phyloP scores from a whole-genome alignment of 2,113 vertebrate genomes.

The Pygoscelis adeliae region DNA sequence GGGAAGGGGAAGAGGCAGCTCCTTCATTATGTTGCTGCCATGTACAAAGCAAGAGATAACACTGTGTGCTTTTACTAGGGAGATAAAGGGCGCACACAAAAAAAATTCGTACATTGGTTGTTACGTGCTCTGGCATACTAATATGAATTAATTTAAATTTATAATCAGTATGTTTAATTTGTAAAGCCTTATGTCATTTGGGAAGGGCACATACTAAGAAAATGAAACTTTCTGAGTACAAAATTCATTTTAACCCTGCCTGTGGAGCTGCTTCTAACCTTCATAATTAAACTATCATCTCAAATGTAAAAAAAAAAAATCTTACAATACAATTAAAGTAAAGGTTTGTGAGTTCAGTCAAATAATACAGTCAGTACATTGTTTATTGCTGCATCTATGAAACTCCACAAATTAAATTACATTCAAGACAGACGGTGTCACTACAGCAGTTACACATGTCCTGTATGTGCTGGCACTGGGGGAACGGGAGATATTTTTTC shows the following conservation, averaged over 20 bases:
- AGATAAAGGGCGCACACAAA: background rate
- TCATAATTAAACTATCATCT: background rate
- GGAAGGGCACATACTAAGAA: background rate
- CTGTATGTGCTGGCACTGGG: background rate
- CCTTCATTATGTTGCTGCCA: background rate
- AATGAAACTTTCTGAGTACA: background rate
- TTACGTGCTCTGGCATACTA: background rate
- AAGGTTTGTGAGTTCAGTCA: background rate
- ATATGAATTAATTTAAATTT: slow-evolving; percentile 44
- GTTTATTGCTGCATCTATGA: background rate
- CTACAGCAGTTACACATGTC: background rate
- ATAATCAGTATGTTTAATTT: slow-evolving; percentile 14
- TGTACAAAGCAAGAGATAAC: background rate
- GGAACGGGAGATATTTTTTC: background rate
- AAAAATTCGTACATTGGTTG: background rate
- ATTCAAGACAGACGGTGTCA: background rate
- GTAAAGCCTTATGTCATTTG: background rate
- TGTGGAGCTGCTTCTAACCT: background rate
- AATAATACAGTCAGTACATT: background rate
- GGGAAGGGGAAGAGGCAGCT: background rate
- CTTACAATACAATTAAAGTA: background rate
- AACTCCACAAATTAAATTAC: background rate
- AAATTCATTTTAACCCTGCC: background rate
- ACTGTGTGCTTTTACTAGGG: background rate
- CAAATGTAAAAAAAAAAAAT: background rate